Evolutionary conservation across 2,888 invertebrate species (phyloP).

Genomic region (Cryptus armator): DNA sequence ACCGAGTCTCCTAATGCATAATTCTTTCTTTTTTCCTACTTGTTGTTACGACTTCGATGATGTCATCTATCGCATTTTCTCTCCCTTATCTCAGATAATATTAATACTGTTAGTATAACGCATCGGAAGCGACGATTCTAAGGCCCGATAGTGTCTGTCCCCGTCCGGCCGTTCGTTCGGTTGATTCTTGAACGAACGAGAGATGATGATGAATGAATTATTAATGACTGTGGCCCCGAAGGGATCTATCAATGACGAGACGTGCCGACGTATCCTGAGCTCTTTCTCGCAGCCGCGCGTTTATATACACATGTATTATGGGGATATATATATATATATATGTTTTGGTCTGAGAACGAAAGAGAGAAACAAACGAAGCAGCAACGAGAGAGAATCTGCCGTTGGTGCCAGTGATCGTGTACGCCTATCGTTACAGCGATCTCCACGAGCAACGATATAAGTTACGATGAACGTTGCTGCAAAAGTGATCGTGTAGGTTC

Average conservation of each 20-base stretch:
- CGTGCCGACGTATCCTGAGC: slow-evolving; percentile 67
- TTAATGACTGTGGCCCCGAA: slow-evolving; percentile 79
- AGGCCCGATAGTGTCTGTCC: slow-evolving; percentile 28
- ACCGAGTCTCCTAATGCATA: slow-evolving; percentile 43
- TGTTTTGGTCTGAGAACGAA: background rate
- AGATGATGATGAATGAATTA: slow-evolving; percentile 83
- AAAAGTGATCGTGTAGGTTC: background rate
- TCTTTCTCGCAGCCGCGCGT: slow-evolving; percentile 39
- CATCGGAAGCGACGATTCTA: slow-evolving; percentile 50
- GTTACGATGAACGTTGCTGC: slow-evolving; percentile 51
- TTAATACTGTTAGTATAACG: slow-evolving; percentile 26
- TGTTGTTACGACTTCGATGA: background rate
- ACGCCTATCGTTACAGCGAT: slow-evolving; percentile 61
- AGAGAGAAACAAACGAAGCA: slow-evolving; percentile 40
- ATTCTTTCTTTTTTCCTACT: slow-evolving; percentile 23
- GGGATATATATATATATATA: slow-evolving; percentile 37
- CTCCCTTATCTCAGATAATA: slow-evolving; percentile 26
- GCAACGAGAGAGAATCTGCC: slow-evolving; percentile 40
- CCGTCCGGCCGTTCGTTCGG: slow-evolving; percentile 52
- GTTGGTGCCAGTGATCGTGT: slow-evolving; percentile 52
- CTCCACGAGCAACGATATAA: slow-evolving; percentile 53
- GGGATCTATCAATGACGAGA: slow-evolving; percentile 78
- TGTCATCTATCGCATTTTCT: slow-evolving; percentile 15
- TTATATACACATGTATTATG: background rate
- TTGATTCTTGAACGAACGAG: slow-evolving; percentile 50